These are phyloP conservation scores for Heterotilapia buettikoferi DNA, from an alignment of 2,113 vertebrate species.

Conservation along the genomic window DNA sequence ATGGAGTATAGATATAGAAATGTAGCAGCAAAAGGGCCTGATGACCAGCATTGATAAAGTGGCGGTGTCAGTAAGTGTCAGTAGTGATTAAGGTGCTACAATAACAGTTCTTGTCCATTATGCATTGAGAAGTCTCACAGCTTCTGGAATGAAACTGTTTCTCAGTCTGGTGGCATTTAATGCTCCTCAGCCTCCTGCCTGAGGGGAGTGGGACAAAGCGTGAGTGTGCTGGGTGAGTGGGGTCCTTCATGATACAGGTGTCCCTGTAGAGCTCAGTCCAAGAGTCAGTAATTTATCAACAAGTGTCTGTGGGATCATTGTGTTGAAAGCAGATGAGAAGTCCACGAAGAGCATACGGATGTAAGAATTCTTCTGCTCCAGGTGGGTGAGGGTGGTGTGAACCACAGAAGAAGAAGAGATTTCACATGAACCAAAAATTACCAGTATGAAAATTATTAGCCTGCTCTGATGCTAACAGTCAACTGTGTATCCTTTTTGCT, in stretches of 20 bases:
- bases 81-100: background rate
- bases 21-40: background rate
- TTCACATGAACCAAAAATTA: background rate
- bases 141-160: background rate
- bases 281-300: background rate
- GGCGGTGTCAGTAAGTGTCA: background rate
- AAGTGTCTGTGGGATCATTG: background rate
- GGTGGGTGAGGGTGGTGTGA: background rate
- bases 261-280: background rate
- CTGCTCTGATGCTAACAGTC: background rate
- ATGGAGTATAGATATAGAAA: background rate
- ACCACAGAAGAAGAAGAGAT: background rate
- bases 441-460: background rate
- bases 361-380: background rate
- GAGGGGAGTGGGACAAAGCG: rapidly evolving
- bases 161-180: background rate
- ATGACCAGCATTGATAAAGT: background rate
- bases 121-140: background rate
- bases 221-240: background rate
- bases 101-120: background rate
- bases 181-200: background rate
- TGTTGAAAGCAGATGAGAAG: background rate
- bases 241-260: background rate
- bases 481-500: background rate
- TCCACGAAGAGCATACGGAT: background rate